phyloP scores from a whole-genome alignment of 1,140 invertebrate species.

The Nixonia krombeini region DNA sequence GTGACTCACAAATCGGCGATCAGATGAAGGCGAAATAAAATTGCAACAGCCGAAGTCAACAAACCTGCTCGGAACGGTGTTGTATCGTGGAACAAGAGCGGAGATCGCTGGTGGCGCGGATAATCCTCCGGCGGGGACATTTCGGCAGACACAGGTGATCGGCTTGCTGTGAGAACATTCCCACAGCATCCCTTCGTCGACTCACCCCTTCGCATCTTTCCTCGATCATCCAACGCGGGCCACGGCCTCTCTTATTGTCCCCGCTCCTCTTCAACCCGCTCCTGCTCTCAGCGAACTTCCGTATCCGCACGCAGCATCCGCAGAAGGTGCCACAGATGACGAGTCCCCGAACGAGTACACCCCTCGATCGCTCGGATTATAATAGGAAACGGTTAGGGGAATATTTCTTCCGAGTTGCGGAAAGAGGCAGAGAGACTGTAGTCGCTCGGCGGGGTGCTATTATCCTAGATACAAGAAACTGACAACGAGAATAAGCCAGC shows the following conservation, averaged over 20 bases:
- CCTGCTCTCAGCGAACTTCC: conserved; percentile 11
- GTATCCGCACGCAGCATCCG: conserved; percentile 12
- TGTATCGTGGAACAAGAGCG: conserved; percentile 23
- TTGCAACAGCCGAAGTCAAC: neutral
- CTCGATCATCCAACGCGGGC: conserved; percentile 9
- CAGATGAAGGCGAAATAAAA: neutral
- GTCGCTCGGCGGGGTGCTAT: conserved; percentile 49
- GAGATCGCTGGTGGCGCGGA: conserved; percentile 19
- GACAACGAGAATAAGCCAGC: conserved; percentile 58
- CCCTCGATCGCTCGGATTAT: conserved; percentile 53
- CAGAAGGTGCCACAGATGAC: conserved; percentile 50
- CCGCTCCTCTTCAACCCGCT: neutral
- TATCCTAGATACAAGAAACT: conserved; percentile 56
- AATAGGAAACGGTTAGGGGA: conserved; percentile 64
- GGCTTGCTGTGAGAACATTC: conserved; percentile 65
- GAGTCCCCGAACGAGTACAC: conserved; percentile 44
- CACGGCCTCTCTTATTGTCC: conserved; percentile 17
- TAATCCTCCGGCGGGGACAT: conserved; percentile 13
- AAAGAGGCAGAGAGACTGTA: conserved; percentile 22
- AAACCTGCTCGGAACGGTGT: conserved; percentile 36
- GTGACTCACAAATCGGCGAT: too few species aligned
- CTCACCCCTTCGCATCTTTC: conserved; percentile 56
- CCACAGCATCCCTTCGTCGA: conserved; percentile 62
- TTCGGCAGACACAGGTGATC: conserved; percentile 63
- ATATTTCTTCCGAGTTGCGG: conserved; percentile 58